Conservation (phyloP, 2,888 invertebrate genomes). For the Dolichomitus sp. region DNA sequence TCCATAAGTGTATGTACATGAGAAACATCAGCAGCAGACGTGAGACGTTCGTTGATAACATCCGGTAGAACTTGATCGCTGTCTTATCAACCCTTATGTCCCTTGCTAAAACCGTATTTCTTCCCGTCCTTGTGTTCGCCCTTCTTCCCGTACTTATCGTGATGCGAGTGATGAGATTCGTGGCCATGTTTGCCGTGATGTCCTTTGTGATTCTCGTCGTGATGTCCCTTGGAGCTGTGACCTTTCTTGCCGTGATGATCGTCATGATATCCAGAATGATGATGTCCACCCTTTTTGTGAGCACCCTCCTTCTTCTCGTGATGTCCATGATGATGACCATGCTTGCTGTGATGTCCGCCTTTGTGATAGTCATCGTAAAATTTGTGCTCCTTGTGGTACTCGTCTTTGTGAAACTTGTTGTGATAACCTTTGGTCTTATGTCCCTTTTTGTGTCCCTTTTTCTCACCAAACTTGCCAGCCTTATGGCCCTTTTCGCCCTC, state of each 20-base stretch:
- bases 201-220: slow-evolving; percentile 90
- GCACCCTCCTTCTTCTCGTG: slow-evolving; percentile 89
- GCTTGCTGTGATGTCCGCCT: slow-evolving; percentile 90
- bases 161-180: slow-evolving; percentile 89
- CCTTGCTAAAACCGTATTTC: slow-evolving; percentile 82
- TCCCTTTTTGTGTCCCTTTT: slow-evolving; percentile 92
- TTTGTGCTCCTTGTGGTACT: slow-evolving; percentile 92
- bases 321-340: slow-evolving; percentile 90
- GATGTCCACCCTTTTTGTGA: slow-evolving; percentile 90
- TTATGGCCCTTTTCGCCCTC: slow-evolving; percentile 90
- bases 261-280: slow-evolving; percentile 89
- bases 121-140: slow-evolving; percentile 88
- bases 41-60: background rate
- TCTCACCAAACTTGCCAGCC: slow-evolving; percentile 91
- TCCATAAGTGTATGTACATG: slow-evolving; percentile 51
- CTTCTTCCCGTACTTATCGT: slow-evolving; percentile 88
- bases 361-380: slow-evolving; percentile 92
- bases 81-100: slow-evolving; percentile 64
- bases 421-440: slow-evolving; percentile 93
- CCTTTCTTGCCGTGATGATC: slow-evolving; percentile 90
- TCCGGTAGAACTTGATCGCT: background rate
- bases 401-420: slow-evolving; percentile 93
- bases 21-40: background rate
- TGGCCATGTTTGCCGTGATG: slow-evolving; percentile 89
- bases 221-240: slow-evolving; percentile 89